Evolutionary conservation across 2,797 vertebrate species (phyloP), one percentile per base, ranked within the genome.

Genomic region (Trichosurus vulpecula): DNA sequence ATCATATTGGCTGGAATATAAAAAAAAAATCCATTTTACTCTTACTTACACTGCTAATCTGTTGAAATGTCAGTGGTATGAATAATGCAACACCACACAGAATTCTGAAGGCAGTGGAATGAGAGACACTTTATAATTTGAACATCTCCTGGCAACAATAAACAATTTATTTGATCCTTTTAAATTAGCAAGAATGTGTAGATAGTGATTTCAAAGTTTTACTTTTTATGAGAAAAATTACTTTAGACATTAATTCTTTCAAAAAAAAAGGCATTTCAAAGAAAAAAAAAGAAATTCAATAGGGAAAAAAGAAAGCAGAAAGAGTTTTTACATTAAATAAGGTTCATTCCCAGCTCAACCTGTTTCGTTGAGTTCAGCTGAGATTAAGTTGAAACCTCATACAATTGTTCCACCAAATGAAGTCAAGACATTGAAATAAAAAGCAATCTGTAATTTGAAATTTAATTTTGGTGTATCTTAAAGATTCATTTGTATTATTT

Each of bases 21-120:
- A 94, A 90, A 95, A 95, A 66, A 96, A 97, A 95, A 94, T 92
- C 41, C 92, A 61, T 95, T 97, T 96, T 96, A 94, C 94, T 96
- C 92, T 96, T 96, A 89, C 90, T 94, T 97, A 96, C 92, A 74
- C 54, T 94, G 66, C 30, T 96, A 96, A 97, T 97, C 94, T 96
- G 81, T 91, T 92, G 93, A 90, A 97, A 95, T 92, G 52, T 56
- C 87, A 12, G 53, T 94, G 54, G 2, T 95, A 95, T 94, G 94
- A 97, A 97, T 96, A 97, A 95, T 95, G 81, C 57, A 96, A 55
- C 52, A 94, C 8, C 16, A n/a, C 19, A 87, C 58, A 94, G 93
- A 95, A 92, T 94, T 94, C 93, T 93, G 54, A 94, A 95, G 66
- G 90, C 94, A 97, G 81, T 94, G 54, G 58, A 90, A 94, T 94